A percentile compares a stretch with the other conserved stretches of the same genome.
These are phyloP conservation scores for Platycheirus albimanus DNA, from an alignment of 2,888 invertebrate genomes.

Conservation along the genomic window DNA sequence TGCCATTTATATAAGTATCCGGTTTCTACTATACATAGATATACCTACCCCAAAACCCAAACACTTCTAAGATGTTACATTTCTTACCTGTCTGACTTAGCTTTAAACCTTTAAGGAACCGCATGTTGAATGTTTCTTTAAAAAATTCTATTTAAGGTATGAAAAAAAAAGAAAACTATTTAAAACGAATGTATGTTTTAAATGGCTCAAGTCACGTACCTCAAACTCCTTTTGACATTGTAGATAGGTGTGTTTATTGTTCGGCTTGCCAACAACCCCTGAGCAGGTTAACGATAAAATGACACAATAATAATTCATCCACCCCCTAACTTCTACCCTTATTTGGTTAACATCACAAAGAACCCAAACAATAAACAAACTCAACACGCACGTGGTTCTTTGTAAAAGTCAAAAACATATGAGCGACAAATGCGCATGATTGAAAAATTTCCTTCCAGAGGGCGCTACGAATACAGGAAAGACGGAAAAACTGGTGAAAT, in stretches of 20 bases:
- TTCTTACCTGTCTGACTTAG: too few relatives aligned
- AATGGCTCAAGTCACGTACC: slow-evolving; percentile 26
- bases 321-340: not conserved
- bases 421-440: slow-evolving; percentile 50
- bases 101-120: too few relatives aligned
- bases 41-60: too few relatives aligned
- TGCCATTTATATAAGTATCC: not conserved
- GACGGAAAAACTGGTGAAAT: slow-evolving; percentile 24
- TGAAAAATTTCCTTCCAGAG: slow-evolving; percentile 16
- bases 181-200: too few relatives aligned
- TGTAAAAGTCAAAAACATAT: slow-evolving; percentile 57
- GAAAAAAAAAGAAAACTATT: slow-evolving; percentile 14
- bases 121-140: not conserved
- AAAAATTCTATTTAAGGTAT: not conserved
- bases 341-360: not conserved
- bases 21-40: too few relatives aligned
- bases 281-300: slow-evolving; percentile 7
- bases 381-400: slow-evolving; percentile 55
- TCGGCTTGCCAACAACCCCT: slow-evolving; percentile 38
- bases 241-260: not conserved
- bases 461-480: slow-evolving; percentile 21
- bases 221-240: not conserved
- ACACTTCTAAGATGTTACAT: too few relatives aligned
- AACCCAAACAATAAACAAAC: slow-evolving; percentile 73
- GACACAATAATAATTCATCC: slow-evolving; percentile 38